These are phyloP conservation scores for Phymastichus coffea DNA, from an alignment of 1,140 invertebrate genomes.

Conservation along the genomic window DNA sequence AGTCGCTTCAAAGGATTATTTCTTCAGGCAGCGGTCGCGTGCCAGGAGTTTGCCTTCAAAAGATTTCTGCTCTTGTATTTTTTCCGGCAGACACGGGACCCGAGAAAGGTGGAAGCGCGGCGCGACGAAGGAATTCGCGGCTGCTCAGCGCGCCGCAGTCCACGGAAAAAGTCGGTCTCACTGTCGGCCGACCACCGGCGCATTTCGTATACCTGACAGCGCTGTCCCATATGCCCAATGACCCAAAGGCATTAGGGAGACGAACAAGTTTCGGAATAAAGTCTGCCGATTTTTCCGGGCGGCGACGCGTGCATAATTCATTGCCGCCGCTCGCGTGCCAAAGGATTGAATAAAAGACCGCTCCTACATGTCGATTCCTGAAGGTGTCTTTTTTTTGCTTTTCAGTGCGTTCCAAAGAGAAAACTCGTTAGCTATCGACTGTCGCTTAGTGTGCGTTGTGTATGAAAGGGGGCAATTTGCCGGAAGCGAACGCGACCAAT, in stretches of 20 bases:
- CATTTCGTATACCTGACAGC: not conserved
- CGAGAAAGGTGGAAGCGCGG: slow-evolving; percentile 1
- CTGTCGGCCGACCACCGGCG: not conserved
- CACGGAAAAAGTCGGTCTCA: slow-evolving; percentile 2
- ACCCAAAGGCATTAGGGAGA: not conserved
- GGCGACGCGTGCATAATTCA: slow-evolving; percentile 18
- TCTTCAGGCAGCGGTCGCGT: too few species aligned
- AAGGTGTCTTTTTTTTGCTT: not conserved
- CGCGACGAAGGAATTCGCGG: not conserved
- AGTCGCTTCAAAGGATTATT: slow-evolving; percentile 12
- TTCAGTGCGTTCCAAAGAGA: not conserved
- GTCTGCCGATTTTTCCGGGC: not conserved
- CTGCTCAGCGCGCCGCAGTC: too few species aligned
- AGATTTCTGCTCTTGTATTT: too few species aligned
- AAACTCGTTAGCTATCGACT: not conserved
- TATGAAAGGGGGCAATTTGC: slow-evolving; percentile 4
- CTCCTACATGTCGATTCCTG: too few species aligned
- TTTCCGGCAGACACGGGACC: too few species aligned
- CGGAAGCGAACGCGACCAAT: not conserved
- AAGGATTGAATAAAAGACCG: too few species aligned
- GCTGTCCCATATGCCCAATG: not conserved
- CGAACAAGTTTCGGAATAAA: slow-evolving; percentile 2
- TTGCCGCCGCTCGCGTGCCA: not conserved
- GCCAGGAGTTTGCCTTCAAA: too few species aligned
- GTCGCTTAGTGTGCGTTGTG: too few species aligned